Conservation (phyloP, 2,888 invertebrate species). For the Tenodera sinensis region DNA sequence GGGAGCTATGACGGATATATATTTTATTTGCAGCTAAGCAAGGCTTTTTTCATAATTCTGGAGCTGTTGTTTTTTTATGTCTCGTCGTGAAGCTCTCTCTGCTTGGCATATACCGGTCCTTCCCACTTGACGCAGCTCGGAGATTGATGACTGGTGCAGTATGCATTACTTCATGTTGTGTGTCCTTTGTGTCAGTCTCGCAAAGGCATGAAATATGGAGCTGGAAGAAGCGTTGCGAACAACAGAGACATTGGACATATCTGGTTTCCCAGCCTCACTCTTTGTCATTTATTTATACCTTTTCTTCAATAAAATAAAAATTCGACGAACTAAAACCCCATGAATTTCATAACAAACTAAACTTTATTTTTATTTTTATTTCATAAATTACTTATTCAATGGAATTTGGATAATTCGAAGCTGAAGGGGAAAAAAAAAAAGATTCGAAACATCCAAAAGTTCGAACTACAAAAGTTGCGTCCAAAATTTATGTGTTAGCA, state of each 20-base stretch:
- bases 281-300: background rate
- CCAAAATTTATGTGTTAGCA: no score
- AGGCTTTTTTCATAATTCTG: background rate
- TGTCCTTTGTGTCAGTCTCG: background rate
- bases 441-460: no score
- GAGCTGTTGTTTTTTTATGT: background rate
- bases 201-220: background rate
- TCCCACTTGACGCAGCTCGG: background rate
- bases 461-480: no score
- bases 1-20: background rate
- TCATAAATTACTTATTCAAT: no score
- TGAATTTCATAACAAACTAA: no score
- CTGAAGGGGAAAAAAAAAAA: no score
- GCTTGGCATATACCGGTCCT: background rate
- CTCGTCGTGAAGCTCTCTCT: background rate
- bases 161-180: background rate
- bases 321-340: no score
- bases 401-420: no score
- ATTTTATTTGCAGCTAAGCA: background rate
- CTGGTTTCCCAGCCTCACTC: background rate
- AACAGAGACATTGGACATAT: background rate
- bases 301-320: background rate
- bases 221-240: background rate
- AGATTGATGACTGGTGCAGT: background rate
- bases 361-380: no score